phyloP scores from a whole-genome alignment of 2,888 invertebrate species.

The Lamellibrachia columna region DNA sequence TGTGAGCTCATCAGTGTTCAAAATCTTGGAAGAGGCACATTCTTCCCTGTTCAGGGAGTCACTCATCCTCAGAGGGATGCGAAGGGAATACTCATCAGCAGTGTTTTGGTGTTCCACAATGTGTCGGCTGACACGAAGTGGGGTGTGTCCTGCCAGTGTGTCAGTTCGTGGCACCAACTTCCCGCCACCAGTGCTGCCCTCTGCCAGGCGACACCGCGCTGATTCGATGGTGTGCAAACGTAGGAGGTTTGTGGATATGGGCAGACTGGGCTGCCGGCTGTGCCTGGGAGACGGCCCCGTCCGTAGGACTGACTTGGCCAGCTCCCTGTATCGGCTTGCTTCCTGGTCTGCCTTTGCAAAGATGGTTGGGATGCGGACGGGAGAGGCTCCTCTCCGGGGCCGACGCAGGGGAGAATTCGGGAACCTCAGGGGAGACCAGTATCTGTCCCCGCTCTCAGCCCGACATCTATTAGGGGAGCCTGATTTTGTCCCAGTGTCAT shows the following conservation, averaged over 20 bases:
- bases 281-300: neutral
- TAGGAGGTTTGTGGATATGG: constrained; percentile 52
- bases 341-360: constrained; percentile 49
- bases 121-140: neutral
- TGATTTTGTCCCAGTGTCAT: neutral
- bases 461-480: neutral
- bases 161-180: neutral
- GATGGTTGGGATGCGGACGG: constrained; percentile 55
- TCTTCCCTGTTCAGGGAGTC: neutral
- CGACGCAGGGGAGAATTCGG: constrained; percentile 43
- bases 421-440: constrained; percentile 50
- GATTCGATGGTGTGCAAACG: constrained; percentile 38
- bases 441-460: constrained; percentile 27
- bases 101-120: neutral
- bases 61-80: constrained; percentile 30
- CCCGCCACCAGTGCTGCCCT: neutral
- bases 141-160: constrained; percentile 26
- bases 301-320: constrained; percentile 31
- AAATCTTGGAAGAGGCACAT: neutral
- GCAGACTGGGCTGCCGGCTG: constrained; percentile 37
- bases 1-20: neutral
- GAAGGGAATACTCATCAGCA: neutral
- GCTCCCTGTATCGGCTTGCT: constrained; percentile 38
- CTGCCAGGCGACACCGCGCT: constrained; percentile 19
- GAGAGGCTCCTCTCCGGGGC: constrained; percentile 41